phyloP scores from a whole-genome alignment of 1,140 invertebrate genomes.

The Lepidurus couesii region DNA sequence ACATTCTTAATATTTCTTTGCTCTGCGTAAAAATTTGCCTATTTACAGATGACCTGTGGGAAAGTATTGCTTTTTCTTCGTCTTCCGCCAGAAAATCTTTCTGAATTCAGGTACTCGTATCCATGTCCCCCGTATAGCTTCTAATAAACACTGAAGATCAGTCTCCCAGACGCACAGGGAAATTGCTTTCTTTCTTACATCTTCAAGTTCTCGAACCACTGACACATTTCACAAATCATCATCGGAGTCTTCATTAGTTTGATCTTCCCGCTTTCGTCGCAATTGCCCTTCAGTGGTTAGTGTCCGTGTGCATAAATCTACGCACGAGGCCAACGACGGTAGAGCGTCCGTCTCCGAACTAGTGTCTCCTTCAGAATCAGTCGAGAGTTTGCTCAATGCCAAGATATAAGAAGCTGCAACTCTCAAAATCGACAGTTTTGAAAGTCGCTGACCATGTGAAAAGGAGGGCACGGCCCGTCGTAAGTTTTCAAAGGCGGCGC shows the following conservation, averaged over 20 bases:
- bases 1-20: not conserved
- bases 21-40: not conserved
- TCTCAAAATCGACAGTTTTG: constrained; percentile 81
- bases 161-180: too few relatives aligned
- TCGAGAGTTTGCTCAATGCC: constrained; percentile 60
- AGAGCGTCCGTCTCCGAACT: constrained; percentile 51
- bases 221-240: not conserved
- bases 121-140: not conserved
- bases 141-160: not conserved
- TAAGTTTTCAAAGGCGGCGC: constrained; percentile 85
- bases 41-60: not conserved
- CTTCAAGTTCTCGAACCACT: too few relatives aligned
- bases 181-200: too few relatives aligned
- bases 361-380: constrained; percentile 52
- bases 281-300: constrained; percentile 88
- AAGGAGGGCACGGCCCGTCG: constrained; percentile 77
- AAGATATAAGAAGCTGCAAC: constrained; percentile 88
- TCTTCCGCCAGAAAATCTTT: not conserved
- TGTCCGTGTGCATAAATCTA: constrained; percentile 76
- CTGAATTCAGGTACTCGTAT: not conserved
- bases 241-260: constrained; percentile 27
- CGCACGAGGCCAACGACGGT: constrained; percentile 62
- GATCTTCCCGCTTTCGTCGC: constrained; percentile 69
- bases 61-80: not conserved
- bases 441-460: constrained; percentile 86